Percentiles rank a stretch among this genome's conserved stretches.
Conservation (phyloP, 2,888 invertebrate genomes). For the Nematopogon swammerdamellus region DNA sequence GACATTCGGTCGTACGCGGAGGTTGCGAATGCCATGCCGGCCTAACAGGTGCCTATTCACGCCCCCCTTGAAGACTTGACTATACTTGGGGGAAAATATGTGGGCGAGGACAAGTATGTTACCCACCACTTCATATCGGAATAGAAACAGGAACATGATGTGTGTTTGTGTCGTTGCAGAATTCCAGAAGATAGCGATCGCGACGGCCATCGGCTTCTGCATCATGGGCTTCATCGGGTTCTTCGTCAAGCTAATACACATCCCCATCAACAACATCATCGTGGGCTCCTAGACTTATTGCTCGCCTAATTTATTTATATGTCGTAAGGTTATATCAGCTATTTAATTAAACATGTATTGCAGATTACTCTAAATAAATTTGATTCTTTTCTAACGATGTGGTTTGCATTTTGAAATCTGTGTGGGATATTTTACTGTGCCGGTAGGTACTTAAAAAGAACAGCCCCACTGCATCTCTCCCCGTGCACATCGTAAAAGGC, state of each 20-base stretch:
- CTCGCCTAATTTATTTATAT: neutral
- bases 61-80: too few relatives aligned
- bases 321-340: neutral
- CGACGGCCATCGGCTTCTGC: constrained; percentile 98
- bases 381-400: neutral
- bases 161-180: constrained; percentile 59
- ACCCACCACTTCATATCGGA: too few relatives aligned
- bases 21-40: too few relatives aligned
- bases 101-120: too few relatives aligned
- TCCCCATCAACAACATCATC: constrained; percentile 97
- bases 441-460: too few relatives aligned
- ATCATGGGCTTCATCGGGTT: constrained; percentile 99
- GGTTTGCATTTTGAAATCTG: too few relatives aligned
- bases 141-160: neutral
- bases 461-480: too few relatives aligned
- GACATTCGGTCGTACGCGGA: too few relatives aligned
- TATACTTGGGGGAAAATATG: too few relatives aligned
- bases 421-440: too few relatives aligned
- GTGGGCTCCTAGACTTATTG: constrained; percentile 70
- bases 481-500: too few relatives aligned
- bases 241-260: constrained; percentile 99
- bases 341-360: neutral
- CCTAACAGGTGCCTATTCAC: too few relatives aligned
- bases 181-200: constrained; percentile 99
- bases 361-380: neutral